Conservation (phyloP, 2,797 vertebrate species). For the Sebastes miniatus region DNA sequence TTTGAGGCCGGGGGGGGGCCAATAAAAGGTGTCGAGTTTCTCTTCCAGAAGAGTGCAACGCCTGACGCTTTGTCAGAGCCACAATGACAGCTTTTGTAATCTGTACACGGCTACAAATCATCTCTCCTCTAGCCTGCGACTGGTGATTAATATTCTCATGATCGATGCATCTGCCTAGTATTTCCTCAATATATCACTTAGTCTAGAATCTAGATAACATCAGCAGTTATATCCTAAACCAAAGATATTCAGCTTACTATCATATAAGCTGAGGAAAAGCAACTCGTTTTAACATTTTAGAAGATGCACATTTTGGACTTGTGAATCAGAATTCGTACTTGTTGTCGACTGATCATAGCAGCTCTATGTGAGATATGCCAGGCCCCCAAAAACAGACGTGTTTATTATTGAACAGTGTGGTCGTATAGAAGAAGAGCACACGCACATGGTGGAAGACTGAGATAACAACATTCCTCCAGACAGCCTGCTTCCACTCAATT, state of each 20-base stretch:
- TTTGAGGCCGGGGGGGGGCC: constrained; percentile 21
- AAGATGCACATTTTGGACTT: not conserved
- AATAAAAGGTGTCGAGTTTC: constrained; percentile 53
- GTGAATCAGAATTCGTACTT: not conserved
- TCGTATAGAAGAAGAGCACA: not conserved
- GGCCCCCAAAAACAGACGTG: not conserved
- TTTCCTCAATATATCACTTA: not conserved
- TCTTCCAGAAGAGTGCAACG: constrained; percentile 32
- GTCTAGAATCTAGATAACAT: not conserved
- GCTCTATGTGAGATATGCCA: not conserved
- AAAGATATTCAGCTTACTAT: not conserved
- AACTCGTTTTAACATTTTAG: not conserved
- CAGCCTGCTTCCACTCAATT: not conserved
- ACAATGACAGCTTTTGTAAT: constrained; percentile 41
- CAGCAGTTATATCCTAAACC: not conserved
- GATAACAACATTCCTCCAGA: not conserved
- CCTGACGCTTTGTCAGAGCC: constrained; percentile 32
- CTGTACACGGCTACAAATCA: not conserved
- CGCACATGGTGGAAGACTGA: not conserved
- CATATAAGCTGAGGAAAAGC: not conserved
- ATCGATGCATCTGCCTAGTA: not conserved
- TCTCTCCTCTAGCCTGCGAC: not conserved
- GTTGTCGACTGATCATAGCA: not conserved
- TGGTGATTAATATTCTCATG: not conserved
- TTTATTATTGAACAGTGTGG: constrained; percentile 7